Evolutionary conservation across 2,113 vertebrate genomes (phyloP).

Genomic region (Pelecanus crispus): DNA sequence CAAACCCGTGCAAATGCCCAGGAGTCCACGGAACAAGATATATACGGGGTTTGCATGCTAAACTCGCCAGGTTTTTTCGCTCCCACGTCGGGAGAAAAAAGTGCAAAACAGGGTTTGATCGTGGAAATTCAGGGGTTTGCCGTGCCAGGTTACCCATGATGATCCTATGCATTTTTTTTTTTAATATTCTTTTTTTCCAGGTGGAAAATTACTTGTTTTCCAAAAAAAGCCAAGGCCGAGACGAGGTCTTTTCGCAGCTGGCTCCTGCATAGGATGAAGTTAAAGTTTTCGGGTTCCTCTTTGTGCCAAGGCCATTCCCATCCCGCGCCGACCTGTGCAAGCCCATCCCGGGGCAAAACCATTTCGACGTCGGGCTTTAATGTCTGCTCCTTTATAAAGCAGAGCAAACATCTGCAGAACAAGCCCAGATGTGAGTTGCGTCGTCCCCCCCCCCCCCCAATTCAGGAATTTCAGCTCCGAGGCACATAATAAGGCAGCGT

Average conservation of each 20-base stretch:
- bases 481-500: slow-evolving; percentile 60
- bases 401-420: slow-evolving; percentile 61
- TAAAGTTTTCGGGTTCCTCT: neutral
- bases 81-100: neutral
- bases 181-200: neutral
- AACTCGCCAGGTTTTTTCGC: neutral
- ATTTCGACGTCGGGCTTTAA: neutral
- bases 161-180: too few relatives aligned
- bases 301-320: neutral
- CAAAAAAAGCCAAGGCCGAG: neutral
- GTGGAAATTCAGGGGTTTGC: rapidly evolving
- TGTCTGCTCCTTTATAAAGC: slow-evolving; percentile 26
- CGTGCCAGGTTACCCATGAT: rapidly evolving
- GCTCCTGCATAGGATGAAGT: neutral
- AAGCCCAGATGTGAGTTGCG: slow-evolving; percentile 21
- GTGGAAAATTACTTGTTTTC: neutral
- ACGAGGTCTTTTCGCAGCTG: neutral
- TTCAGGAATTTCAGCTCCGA: slow-evolving; percentile 70
- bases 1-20: rapidly evolving
- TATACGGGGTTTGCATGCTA: rapidly evolving
- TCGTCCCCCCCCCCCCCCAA: neutral
- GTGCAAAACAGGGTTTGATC: rapidly evolving
- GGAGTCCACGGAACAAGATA: rapidly evolving
- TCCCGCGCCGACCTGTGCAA: neutral
- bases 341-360: neutral